Base-by-base conservation (phyloP, 2,888 invertebrate genomes). In the Nephrotoma appendiculata region DNA sequence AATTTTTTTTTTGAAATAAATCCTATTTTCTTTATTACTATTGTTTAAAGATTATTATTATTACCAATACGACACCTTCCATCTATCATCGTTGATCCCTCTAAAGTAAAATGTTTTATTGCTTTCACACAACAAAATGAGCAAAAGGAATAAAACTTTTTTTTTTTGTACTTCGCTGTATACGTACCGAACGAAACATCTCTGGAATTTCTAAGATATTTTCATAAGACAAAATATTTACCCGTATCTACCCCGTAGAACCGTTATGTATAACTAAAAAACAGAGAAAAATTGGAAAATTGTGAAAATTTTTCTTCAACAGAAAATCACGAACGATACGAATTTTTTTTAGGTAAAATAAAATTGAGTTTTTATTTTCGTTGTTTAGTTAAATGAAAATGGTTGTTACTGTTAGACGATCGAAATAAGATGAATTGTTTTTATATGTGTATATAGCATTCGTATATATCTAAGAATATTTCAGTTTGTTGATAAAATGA, bases 41-140 rank as follows among this genome's bases (percentile, higher is more conserved):
- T 83, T 71, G 31, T 31, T 31, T 31, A 31, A 31, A 31, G 31
- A 86, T 86, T 86, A 86, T 87, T 87, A 87, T 86, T 87, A 87
- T 87, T 87, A 86, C 86, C 86, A 86, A 86, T 86, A 87, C 87
- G 86, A 86, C 87, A 87, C 86, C 86, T 86, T 45, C 83, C 87
- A 87, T 87, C 86, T 71, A 87, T 87, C 87, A 87, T 87, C 84
- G 86, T 84, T 85, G 86, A 87, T 87, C 85, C 57, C 86, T 41
- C 86, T n/a, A 31, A 71, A 86, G 86, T 42, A 86, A 71, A 86
- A 86, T 86, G 86, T 41, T 86, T 86, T 86, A 86, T 86, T 52
- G 19, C 86, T 86, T 45, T 86, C 84, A 84, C 84, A 84, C 42
- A 84, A 84, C 41, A 15, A 84, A 42, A 31, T 9, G 31, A 52